Conservation (phyloP, 2,797 vertebrate genomes). For the Euthynnus affinis region DNA sequence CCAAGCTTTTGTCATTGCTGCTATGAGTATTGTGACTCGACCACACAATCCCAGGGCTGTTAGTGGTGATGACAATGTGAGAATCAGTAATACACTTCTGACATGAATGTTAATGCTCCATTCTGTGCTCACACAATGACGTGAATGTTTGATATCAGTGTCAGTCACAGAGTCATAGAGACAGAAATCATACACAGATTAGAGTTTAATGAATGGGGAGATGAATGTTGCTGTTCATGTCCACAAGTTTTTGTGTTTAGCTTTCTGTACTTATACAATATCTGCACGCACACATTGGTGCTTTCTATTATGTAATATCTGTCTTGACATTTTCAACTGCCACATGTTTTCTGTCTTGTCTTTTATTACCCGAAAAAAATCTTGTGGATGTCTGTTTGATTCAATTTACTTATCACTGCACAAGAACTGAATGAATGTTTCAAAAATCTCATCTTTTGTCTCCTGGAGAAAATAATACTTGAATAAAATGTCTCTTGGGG, state of each 20-base stretch:
- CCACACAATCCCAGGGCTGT: conserved; percentile 61
- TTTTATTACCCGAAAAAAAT: neutral
- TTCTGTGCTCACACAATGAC: conserved; percentile 53
- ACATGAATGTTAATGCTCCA: conserved; percentile 53
- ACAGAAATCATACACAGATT: conserved; percentile 39
- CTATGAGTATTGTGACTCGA: conserved; percentile 58
- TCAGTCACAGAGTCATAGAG: conserved; percentile 35
- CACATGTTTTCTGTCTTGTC: neutral
- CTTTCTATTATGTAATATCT: neutral
- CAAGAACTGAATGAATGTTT: conserved; percentile 29
- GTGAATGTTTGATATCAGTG: conserved; percentile 40
- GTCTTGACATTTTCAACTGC: neutral
- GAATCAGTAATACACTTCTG: conserved; percentile 58
- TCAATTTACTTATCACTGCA: neutral
- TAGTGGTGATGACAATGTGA: conserved; percentile 62
- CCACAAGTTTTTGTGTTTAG: conserved; percentile 14
- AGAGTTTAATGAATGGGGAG: conserved; percentile 45
- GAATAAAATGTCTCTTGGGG: neutral
- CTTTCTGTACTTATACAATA: conserved; percentile 17
- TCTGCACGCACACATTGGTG: neutral
- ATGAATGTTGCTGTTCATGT: neutral
- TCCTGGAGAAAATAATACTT: conserved; percentile 10
- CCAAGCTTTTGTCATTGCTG: conserved; percentile 71
- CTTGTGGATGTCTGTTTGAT: neutral
- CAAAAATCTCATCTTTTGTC: conserved; percentile 10